These are phyloP conservation scores for Ferdinandea cuprea DNA, from an alignment of 2,888 invertebrate species.

Conservation along the genomic window DNA sequence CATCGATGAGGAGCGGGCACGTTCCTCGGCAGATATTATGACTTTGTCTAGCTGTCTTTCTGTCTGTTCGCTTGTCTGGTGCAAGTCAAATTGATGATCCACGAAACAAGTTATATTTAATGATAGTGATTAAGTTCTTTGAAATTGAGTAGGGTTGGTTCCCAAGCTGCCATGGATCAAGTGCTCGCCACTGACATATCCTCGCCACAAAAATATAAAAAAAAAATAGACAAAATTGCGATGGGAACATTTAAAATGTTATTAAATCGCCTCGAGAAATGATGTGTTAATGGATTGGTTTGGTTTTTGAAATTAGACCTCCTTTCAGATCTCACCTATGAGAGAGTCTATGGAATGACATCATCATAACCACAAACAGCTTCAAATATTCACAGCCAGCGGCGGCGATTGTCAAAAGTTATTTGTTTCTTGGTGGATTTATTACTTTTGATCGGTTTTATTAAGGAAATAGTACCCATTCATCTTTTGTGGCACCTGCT, in stretches of 20 bases:
- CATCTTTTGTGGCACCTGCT: too few relatives aligned
- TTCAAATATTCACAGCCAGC: too few relatives aligned
- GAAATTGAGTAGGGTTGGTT: constrained; percentile 40
- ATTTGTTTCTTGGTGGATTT: too few relatives aligned
- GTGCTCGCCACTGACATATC: constrained; percentile 66
- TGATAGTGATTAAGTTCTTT: constrained; percentile 52
- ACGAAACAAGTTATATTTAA: constrained; percentile 64
- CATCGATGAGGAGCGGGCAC: constrained; percentile 32
- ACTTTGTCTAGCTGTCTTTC: constrained; percentile 33
- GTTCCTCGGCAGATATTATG: background rate
- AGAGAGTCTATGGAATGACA: too few relatives aligned
- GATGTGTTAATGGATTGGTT: constrained; percentile 28
- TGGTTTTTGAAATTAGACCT: background rate
- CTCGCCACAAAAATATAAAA: constrained; percentile 51
- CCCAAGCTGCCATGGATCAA: constrained; percentile 44
- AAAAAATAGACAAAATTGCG: constrained; percentile 6
- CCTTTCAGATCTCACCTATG: background rate
- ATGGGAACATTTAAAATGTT: constrained; percentile 33
- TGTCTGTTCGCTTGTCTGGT: too few relatives aligned
- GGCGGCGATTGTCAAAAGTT: too few relatives aligned
- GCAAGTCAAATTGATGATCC: constrained; percentile 58
- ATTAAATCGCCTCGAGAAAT: constrained; percentile 1
- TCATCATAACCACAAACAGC: too few relatives aligned
- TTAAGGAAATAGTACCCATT: too few relatives aligned
- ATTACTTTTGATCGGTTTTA: too few relatives aligned